Evolutionary conservation across 2,113 vertebrate genomes (phyloP).

Genomic region (rat (Rattus norvegicus)): DNA sequence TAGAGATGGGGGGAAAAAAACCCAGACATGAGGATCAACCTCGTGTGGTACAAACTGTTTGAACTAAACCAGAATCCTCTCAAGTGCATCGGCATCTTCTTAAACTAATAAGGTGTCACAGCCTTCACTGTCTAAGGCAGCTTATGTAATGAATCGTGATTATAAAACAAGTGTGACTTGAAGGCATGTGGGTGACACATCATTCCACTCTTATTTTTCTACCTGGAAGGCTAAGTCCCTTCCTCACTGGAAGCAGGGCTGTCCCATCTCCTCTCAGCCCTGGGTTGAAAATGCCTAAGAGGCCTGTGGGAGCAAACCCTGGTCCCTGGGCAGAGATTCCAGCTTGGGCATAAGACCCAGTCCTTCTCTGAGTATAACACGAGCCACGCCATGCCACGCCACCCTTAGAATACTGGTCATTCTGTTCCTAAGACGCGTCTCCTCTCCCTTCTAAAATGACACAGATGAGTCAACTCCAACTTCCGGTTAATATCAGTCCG

Average conservation of each 20-base stretch:
- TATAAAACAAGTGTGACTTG: not conserved
- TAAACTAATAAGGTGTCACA: not conserved
- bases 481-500: not conserved
- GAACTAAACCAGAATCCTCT: not conserved
- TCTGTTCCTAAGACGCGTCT: not conserved
- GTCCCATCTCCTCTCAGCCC: not conserved
- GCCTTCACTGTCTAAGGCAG: not conserved
- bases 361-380: fast-evolving
- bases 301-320: not conserved
- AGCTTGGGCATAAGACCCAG: not conserved
- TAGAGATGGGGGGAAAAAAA: not conserved
- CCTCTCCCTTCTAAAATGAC: not conserved
- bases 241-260: not conserved
- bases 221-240: not conserved
- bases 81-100: not conserved
- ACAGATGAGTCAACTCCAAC: not conserved
- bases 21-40: not conserved
- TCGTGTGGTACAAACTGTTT: not conserved
- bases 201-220: not conserved
- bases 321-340: not conserved
- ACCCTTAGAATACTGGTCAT: not conserved
- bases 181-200: not conserved
- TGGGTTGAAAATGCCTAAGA: not conserved
- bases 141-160: not conserved
- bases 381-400: fast-evolving